Evolutionary conservation across 2,888 invertebrate genomes (phyloP), one percentile per base, ranked within the genome.

Genomic region (Coelogynopora nodosa): DNA sequence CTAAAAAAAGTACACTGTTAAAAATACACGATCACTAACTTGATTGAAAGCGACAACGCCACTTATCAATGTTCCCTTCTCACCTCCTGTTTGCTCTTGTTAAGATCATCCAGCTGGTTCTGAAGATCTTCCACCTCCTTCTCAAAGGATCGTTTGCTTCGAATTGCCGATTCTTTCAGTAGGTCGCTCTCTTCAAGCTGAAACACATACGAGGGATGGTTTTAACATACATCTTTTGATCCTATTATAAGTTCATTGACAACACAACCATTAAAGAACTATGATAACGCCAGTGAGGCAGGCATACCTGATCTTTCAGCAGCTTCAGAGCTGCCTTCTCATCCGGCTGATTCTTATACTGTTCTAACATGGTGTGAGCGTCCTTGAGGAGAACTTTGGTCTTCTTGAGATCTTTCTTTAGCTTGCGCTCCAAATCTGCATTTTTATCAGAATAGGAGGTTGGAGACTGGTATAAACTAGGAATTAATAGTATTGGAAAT

Each of bases 381-480:
- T 98, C 97, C 89, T 95, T 94, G 0, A 97, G 93, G 86, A 97
- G 92, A 0, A 96, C 97, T 90, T 96, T 95, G 88, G 97, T 97
- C 90, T 96, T 94, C 91, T 96, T 95, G 89, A 98, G 92, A 90
- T 97, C 97, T 88, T 95, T 94, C 90, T 95, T 95, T 86, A 97
- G 93, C 89, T 91, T 88, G 86, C 89, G 89, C 88, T 92, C 92
- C 10, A 89, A 88, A 67, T 91, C 91, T 91, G 88, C 18, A n/a
- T 13, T 10, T 13, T 13, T 13, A 10, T 13, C 26, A 80, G n/a
- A n/a, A n/a, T n/a, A n/a, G n/a, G n/a, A n/a, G n/a, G n/a, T n/a
- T n/a, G n/a, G n/a, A n/a, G n/a, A n/a, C n/a, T n/a, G n/a, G n/a
- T n/a, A n/a, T n/a, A n/a, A n/a, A n/a, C n/a, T n/a, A n/a, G n/a